phyloP scores from a whole-genome alignment of 2,888 invertebrate species.

The Mimumesa dahlbomi region DNA sequence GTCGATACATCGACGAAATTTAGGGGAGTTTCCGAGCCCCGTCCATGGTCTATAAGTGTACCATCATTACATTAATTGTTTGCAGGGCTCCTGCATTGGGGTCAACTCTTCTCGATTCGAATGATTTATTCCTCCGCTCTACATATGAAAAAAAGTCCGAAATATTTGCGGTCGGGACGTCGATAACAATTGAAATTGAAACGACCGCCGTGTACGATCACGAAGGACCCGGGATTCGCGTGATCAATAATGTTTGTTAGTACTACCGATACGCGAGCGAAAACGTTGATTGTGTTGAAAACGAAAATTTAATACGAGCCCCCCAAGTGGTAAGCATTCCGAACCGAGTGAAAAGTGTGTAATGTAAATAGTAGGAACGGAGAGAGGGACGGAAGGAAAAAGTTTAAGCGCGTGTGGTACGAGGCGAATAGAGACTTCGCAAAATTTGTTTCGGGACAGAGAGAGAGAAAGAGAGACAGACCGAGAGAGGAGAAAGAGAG shows the following conservation, averaged over 20 bases:
- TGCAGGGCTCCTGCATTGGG: slow-evolving; percentile 56
- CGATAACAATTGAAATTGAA: slow-evolving; percentile 39
- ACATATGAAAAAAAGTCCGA: slow-evolving; percentile 53
- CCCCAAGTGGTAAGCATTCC: slow-evolving; percentile 19
- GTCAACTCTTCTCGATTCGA: slow-evolving; percentile 63
- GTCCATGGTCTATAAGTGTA: slow-evolving; percentile 25
- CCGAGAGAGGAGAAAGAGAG: not conserved
- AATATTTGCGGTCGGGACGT: slow-evolving; percentile 40
- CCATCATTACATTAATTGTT: slow-evolving; percentile 52
- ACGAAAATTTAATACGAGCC: slow-evolving; percentile 50
- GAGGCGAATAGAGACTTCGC: not conserved
- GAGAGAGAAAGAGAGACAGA: not conserved
- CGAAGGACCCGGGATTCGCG: slow-evolving; percentile 35
- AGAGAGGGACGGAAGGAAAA: not conserved
- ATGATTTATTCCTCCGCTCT: slow-evolving; percentile 60
- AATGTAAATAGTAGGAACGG: slow-evolving; percentile 7
- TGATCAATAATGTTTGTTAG: slow-evolving; percentile 59
- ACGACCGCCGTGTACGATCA: slow-evolving; percentile 41
- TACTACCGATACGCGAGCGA: slow-evolving; percentile 44
- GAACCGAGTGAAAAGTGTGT: slow-evolving; percentile 8
- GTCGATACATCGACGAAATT: slow-evolving; percentile 7
- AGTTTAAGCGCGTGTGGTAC: not conserved
- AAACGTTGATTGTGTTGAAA: slow-evolving; percentile 51
- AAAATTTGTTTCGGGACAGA: slow-evolving; percentile 1
- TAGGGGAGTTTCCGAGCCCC: slow-evolving; percentile 16